Conservation (phyloP, 2,797 vertebrate species). For the Sparidentex hasta region DNA sequence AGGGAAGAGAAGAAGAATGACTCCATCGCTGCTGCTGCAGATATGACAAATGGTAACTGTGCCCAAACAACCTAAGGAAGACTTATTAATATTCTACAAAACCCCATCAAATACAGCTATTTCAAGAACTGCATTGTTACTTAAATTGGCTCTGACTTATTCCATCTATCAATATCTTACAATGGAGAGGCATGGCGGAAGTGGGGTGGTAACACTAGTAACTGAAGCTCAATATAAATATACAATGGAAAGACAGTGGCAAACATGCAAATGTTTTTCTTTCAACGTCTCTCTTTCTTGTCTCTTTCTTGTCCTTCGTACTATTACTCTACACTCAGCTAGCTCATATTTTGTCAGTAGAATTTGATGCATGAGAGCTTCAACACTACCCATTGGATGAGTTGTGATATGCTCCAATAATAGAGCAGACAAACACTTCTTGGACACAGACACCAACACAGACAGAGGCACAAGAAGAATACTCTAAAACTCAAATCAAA, state of each 20-base stretch:
- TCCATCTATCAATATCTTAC: slow-evolving; percentile 10
- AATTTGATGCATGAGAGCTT: background rate
- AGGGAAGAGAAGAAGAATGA: slow-evolving; percentile 62
- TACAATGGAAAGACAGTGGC: background rate
- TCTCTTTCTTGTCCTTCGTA: background rate
- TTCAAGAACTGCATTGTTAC: slow-evolving; percentile 27
- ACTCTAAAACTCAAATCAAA: background rate
- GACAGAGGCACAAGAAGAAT: background rate
- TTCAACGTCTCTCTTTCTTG: background rate
- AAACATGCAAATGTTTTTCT: background rate
- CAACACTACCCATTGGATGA: background rate
- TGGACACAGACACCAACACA: background rate
- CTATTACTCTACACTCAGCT: background rate
- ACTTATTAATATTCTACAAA: slow-evolving; percentile 15
- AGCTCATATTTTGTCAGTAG: background rate
- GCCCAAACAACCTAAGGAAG: slow-evolving; percentile 21
- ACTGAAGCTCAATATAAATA: background rate
- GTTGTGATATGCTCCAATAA: background rate
- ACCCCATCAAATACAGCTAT: slow-evolving; percentile 11
- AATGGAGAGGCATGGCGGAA: background rate
- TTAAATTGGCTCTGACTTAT: slow-evolving; percentile 9
- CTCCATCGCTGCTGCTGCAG: slow-evolving; percentile 17
- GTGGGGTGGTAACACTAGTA: background rate
- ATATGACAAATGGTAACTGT: slow-evolving; percentile 31
- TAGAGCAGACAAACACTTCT: background rate